These are phyloP conservation scores for Calidris pygmaea DNA, from an alignment of 2,113 vertebrate species.

Conservation along the genomic window DNA sequence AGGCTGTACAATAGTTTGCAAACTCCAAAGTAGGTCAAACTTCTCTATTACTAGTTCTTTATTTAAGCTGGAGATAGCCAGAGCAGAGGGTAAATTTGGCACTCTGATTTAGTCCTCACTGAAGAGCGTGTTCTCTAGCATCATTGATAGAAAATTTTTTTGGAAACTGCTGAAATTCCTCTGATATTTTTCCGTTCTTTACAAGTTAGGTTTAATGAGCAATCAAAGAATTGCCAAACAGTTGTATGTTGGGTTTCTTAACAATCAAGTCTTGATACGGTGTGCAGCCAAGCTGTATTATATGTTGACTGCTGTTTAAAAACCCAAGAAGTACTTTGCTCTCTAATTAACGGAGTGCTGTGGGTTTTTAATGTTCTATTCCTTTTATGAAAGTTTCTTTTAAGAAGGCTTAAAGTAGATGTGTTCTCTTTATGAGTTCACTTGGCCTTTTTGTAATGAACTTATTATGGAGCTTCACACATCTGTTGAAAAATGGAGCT, in stretches of 20 bases:
- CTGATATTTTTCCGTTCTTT: constrained; percentile 5
- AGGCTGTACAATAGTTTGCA: constrained; percentile 8
- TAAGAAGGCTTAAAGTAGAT: constrained; percentile 59
- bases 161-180: not conserved
- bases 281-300: constrained; percentile 25
- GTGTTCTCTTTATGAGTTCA: constrained; percentile 67
- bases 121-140: not conserved
- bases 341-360: constrained; percentile 53
- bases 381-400: constrained; percentile 67
- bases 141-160: not conserved
- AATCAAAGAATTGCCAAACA: not conserved
- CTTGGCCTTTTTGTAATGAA: constrained; percentile 75
- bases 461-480: constrained; percentile 75
- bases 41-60: not conserved
- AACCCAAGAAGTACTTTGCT: constrained; percentile 50
- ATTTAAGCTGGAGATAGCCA: not conserved
- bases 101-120: constrained; percentile 13
- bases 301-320: constrained; percentile 54
- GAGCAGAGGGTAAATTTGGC: not conserved
- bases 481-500: constrained; percentile 71
- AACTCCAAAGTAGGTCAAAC: not conserved
- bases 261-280: not conserved
- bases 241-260: not conserved
- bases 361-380: constrained; percentile 52
- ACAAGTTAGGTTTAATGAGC: not conserved